Conservation (phyloP, 1,140 invertebrate genomes). For the Copidosoma floridanum region DNA sequence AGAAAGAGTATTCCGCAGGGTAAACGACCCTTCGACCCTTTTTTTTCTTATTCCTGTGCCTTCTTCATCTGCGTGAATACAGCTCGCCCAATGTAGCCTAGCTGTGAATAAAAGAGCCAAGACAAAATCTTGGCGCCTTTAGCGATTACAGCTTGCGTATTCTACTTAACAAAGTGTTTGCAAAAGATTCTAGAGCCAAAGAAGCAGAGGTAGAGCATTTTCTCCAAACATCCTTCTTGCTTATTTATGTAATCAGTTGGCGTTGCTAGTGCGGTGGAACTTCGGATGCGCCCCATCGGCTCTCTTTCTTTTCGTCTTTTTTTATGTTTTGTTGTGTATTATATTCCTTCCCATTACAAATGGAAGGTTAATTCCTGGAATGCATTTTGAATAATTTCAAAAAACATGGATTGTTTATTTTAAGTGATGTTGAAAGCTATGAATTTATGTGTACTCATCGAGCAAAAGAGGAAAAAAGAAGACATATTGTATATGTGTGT, state of each 20-base stretch:
- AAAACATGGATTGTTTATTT: no score
- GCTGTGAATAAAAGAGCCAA: not conserved
- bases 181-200: no score
- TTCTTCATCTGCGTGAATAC: not conserved
- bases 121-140: conserved; percentile 11
- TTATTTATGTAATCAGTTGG: conserved; percentile 4
- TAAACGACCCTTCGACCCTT: conserved; percentile 1
- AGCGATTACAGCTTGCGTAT: conserved; percentile 10
- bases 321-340: no score
- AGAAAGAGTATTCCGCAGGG: no score
- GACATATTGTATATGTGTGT: no score
- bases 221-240: not conserved
- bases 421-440: no score
- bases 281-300: conserved; percentile 6
- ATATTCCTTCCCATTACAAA: no score
- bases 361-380: no score
- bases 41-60: not conserved
- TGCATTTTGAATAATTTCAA: no score
- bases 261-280: no score
- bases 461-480: no score
- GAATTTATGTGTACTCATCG: no score
- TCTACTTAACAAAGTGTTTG: not conserved
- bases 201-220: not conserved
- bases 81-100: not conserved
- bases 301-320: not conserved